phyloP scores from a whole-genome alignment of 2,888 invertebrate species.

The Dasypolia templi region DNA sequence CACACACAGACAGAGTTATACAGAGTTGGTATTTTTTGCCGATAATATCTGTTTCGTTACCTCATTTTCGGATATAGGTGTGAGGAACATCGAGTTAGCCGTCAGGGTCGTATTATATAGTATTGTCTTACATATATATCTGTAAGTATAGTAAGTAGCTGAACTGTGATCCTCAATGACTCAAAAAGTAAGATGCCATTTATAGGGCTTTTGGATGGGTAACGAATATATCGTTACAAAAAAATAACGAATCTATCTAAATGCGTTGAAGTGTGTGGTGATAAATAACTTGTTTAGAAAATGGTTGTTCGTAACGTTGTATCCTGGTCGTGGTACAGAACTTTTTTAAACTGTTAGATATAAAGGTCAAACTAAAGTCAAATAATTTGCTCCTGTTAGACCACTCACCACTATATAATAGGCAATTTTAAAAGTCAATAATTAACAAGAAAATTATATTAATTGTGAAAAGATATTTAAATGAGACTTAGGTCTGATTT shows the following conservation, averaged over 20 bases:
- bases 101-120: no score
- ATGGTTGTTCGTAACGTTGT: background rate
- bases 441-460: background rate
- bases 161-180: background rate
- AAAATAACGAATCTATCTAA: slow-evolving; percentile 27
- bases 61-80: no score
- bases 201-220: no score
- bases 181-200: background rate
- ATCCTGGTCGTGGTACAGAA: background rate
- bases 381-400: background rate
- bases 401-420: no score
- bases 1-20: no score
- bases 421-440: background rate
- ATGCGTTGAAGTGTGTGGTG: slow-evolving; percentile 18
- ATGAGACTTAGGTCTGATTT: no score
- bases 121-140: background rate
- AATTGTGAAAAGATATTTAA: background rate
- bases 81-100: no score
- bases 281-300: slow-evolving; percentile 21
- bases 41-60: no score
- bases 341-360: background rate
- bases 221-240: slow-evolving; percentile 1
- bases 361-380: background rate
- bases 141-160: background rate
- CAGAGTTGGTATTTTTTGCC: no score